Conservation (phyloP, 2,888 invertebrate species). For the Polyploca ridens region DNA sequence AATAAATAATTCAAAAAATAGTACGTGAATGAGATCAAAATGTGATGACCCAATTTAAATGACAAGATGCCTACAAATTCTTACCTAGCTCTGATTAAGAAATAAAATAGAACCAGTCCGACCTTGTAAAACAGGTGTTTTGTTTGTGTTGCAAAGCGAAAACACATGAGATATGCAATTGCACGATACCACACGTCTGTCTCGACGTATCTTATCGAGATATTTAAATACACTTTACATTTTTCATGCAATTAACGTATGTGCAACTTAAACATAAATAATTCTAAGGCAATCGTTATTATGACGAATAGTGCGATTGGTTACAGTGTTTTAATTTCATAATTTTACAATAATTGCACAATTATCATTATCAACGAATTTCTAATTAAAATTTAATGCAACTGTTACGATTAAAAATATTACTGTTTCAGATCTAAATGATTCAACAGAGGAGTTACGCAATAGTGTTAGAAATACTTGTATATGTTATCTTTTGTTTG, state of each 20-base stretch:
- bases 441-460: background rate
- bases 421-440: background rate
- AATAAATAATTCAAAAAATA: background rate
- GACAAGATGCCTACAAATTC: background rate
- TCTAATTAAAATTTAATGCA: constrained; percentile 22
- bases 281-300: constrained; percentile 23
- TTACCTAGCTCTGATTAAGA: background rate
- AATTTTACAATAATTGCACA: constrained; percentile 36
- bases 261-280: background rate
- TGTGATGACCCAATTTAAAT: background rate
- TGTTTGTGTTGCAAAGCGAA: constrained; percentile 46
- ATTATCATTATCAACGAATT: constrained; percentile 24
- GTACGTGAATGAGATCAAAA: background rate
- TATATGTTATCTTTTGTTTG: constrained; percentile 4
- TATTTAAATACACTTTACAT: constrained; percentile 7
- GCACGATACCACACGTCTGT: constrained; percentile 46
- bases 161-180: constrained; percentile 28
- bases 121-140: constrained; percentile 44
- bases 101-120: constrained; percentile 8
- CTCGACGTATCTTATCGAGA: constrained; percentile 32
- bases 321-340: constrained; percentile 23
- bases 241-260: constrained; percentile 9
- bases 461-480: background rate
- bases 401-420: constrained; percentile 1
- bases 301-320: constrained; percentile 27